phyloP scores from a whole-genome alignment of 2,888 invertebrate genomes.

The Cremastobaeus sp. region DNA sequence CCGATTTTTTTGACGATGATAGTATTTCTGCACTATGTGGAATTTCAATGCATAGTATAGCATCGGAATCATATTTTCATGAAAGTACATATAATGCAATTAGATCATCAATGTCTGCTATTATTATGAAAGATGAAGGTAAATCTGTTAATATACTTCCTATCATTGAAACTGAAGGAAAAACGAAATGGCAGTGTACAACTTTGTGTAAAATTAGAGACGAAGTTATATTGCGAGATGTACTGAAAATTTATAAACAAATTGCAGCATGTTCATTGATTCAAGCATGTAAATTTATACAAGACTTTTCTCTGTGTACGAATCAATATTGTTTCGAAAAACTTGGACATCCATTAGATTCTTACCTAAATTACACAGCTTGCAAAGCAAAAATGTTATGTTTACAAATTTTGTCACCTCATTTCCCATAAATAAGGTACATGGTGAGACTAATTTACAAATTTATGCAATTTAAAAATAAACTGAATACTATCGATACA shows the following conservation, averaged over 20 bases:
- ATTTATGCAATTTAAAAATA: slow-evolving; percentile 5
- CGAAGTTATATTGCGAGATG: neutral
- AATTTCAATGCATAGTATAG: neutral
- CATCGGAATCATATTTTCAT: neutral
- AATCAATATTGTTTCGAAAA: slow-evolving; percentile 5
- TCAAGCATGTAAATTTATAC: neutral
- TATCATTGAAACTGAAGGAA: neutral
- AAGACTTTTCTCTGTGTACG: neutral
- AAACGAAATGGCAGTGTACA: slow-evolving; percentile 15
- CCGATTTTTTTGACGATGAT: neutral
- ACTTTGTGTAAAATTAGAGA: slow-evolving; percentile 1
- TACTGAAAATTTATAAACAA: slow-evolving; percentile 1
- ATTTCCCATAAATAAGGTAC: slow-evolving; percentile 45
- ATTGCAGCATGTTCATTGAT: neutral
- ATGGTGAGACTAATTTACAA: slow-evolving; percentile 35
- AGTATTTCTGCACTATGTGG: neutral
- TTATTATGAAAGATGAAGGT: neutral
- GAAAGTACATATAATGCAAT: neutral
- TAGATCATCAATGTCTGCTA: neutral
- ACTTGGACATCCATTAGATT: slow-evolving; percentile 44
- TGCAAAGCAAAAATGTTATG: slow-evolving; percentile 46
- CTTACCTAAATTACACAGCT: slow-evolving; percentile 29
- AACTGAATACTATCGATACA: slow-evolving; percentile 23
- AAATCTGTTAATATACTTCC: neutral
- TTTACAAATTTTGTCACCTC: slow-evolving; percentile 42